Conservation (phyloP, 2,888 invertebrate species). For the Ashinkailepas kermadecensis region DNA sequence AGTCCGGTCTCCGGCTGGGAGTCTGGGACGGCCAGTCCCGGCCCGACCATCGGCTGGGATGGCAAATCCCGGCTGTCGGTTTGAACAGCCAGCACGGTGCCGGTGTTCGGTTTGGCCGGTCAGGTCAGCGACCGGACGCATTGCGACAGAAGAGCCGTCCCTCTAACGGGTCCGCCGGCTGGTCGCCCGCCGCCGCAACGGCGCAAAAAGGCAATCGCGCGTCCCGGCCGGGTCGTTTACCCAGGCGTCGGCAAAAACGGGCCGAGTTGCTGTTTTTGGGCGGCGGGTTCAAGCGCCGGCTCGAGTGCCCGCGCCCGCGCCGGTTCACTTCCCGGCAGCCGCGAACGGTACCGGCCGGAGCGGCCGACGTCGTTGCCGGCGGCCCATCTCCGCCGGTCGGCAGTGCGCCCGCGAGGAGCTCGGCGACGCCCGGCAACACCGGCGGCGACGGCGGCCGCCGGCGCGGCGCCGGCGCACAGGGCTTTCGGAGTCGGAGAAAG, state of each 20-base stretch:
- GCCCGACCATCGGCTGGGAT: neutral
- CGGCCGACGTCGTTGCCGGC: neutral
- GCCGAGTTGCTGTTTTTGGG: neutral
- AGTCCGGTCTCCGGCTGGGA: too few relatives aligned
- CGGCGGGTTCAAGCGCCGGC: neutral
- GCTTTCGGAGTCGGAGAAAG: neutral
- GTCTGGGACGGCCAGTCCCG: neutral
- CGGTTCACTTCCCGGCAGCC: neutral
- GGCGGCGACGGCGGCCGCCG: neutral
- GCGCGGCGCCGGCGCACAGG: neutral
- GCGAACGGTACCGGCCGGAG: neutral
- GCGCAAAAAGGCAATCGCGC: neutral
- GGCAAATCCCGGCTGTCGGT: neutral
- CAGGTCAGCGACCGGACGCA: neutral
- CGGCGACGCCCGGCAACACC: neutral
- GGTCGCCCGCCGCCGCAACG: neutral
- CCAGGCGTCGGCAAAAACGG: neutral
- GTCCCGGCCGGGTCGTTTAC: constrained; percentile 2
- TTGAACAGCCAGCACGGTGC: neutral
- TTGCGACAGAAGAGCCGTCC: neutral
- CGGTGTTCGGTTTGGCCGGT: neutral
- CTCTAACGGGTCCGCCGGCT: neutral
- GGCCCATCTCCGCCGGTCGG: neutral
- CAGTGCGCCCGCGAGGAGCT: neutral
- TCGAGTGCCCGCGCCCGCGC: neutral